phyloP scores from a whole-genome alignment of 1,140 invertebrate species.

The Cataglyphis hispanica region DNA sequence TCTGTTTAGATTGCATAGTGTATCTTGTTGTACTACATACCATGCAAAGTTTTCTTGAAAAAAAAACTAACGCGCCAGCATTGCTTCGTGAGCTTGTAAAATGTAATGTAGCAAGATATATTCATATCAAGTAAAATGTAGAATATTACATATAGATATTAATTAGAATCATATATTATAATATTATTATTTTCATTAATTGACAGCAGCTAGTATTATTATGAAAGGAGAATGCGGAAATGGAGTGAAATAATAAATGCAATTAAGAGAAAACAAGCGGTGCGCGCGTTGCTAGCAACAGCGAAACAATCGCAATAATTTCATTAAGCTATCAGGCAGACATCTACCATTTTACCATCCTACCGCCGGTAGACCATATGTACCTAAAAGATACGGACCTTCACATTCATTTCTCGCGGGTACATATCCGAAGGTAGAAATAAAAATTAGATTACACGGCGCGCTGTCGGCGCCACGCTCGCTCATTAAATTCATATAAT shows the following conservation, averaged over 20 bases:
- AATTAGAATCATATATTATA: background rate
- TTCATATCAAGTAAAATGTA: background rate
- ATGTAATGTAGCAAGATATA: background rate
- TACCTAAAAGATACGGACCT: slow-evolving; percentile 33
- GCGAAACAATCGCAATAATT: slow-evolving; percentile 50
- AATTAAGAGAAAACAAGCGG: slow-evolving; percentile 37
- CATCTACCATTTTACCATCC: slow-evolving; percentile 44
- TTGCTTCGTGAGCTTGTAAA: background rate
- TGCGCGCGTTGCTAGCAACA: slow-evolving; percentile 28
- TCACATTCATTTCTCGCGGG: slow-evolving; percentile 34
- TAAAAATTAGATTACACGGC: slow-evolving; percentile 55
- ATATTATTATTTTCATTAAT: background rate
- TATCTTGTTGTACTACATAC: background rate
- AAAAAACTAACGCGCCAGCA: background rate
- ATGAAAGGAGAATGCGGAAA: background rate
- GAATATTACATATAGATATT: background rate
- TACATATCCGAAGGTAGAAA: slow-evolving; percentile 34
- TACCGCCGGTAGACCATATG: slow-evolving; percentile 3
- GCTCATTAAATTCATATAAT: slow-evolving; percentile 65
- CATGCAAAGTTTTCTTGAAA: background rate
- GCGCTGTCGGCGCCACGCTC: slow-evolving; percentile 51
- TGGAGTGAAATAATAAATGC: slow-evolving; percentile 6
- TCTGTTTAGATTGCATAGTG: background rate
- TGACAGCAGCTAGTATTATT: background rate
- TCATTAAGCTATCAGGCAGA: slow-evolving; percentile 38